Base-by-base conservation (phyloP, 53 echinoderm and acorn worm species). In the Hippasteria phrygiana region DNA sequence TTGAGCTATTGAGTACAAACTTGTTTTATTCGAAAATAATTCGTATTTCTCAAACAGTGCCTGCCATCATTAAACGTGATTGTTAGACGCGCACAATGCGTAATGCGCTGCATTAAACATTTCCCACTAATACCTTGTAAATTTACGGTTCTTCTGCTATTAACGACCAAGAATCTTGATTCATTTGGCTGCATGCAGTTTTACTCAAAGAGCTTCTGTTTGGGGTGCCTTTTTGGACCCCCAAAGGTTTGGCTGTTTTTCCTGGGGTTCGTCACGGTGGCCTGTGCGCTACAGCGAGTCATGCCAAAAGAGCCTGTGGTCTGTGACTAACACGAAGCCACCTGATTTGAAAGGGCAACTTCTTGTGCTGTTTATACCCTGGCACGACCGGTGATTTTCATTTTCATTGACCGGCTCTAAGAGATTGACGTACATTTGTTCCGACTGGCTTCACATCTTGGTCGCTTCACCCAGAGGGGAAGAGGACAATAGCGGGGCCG, bases 381-480 rank as follows among this genome's bases (percentile, higher is more conserved):
- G 26, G 59, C 59, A 2, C 59, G 26, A 9, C 2, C 22, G 59
- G 26, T 59, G n/a, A 59, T 59, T 33, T 35, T 48, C 69, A 33
- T 67, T 59, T 24, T 35, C 36, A 36, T 35, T 67, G 69, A 67
- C 69, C 69, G 69, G 14, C 14, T 35, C 34, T 12, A 18, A 70
- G 13, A 50, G 71, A 35, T 50, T 85, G 85, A 85, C 51, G 20
- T 71, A 48, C 36, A 85, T 70, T 13, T 48, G 50, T 85, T 85
- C 70, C 85, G 85, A 85, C 54, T 71, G 31, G 53, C 71, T 85
- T 85, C 69, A 50, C 71, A 18, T 71, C 10, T 46, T 13, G 18
- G 73, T 5, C 18, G 42, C 75, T 75, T 72, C 43, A 42, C 24
- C 20, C 14, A n/a, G 14, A 20, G 72, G 37, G 18, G 56, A 43